Base-by-base conservation (phyloP, 1,140 invertebrate genomes). In the Venturia canescens region DNA sequence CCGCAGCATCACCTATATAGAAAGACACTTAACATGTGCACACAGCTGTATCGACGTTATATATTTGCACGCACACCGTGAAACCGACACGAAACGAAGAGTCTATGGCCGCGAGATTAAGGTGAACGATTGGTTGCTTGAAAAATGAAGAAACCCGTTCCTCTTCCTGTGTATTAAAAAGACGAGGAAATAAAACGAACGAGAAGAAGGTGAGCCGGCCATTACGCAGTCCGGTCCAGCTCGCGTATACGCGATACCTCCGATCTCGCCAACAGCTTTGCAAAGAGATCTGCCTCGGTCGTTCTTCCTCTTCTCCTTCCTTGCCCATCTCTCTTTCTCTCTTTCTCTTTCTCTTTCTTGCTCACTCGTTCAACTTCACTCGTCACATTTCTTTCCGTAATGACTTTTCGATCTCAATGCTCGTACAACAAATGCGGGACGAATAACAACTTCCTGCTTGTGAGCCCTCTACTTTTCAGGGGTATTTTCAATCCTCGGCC, bases 101-200 rank as follows among this genome's bases (percentile, higher is more conserved):
- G 72, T 31, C 72, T 76, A 15, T 31, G 66, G 66, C 66, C 66
- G 48, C 21, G 53, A 80, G 79, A 80, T 80, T 74, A 80, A 80
- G 79, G 79, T 80, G 79, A 80, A 72, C 79, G 79, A 80, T 80
- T 71, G 53, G 67, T 50, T 23, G 78, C 3, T 57, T 57, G 70
- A 72, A 72, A 74, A 80, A 74, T 74, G 70, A 74, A 80, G 79
- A 80, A 80, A 80, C 79, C 70, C 70, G 79, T 80, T 80, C 70
- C 70, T 80, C 79, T 80, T 80, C 79, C 79, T 80, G 79, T 80
- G 79, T 80, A 21, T 53, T 53, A 26, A 71, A 44, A 50, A 48
- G 63, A 78, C 48, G 77, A 67, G 77, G 63, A 78, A 57, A 69
- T 27, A 67, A 34, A n/a, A 57, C 23, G 76, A 63, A 11, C 1